Evolutionary conservation across 1,140 invertebrate species (phyloP).

Genomic region (Drosophila quadrilineata): DNA sequence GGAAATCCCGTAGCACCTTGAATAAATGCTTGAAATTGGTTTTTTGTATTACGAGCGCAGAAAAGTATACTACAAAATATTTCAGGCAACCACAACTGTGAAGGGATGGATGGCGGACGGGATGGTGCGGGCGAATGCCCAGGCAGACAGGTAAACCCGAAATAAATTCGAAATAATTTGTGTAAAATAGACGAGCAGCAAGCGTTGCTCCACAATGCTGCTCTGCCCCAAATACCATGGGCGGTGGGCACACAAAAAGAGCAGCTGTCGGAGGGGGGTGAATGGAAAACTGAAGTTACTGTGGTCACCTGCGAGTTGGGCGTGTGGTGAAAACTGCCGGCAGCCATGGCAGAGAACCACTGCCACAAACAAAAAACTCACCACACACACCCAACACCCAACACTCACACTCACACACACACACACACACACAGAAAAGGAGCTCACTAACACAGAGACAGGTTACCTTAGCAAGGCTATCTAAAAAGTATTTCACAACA

Average conservation of each 20-base stretch:
- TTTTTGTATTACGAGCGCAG: constrained; percentile 57
- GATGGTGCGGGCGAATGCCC: background rate
- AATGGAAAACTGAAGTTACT: too few relatives aligned
- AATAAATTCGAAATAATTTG: constrained; percentile 78
- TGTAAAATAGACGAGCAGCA: constrained; percentile 71
- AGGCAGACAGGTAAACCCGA: constrained; percentile 42
- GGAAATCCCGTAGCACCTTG: constrained; percentile 51
- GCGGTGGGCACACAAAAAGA: too few relatives aligned
- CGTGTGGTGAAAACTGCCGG: constrained; percentile 62
- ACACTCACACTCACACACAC: too few relatives aligned
- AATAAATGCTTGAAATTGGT: constrained; percentile 75
- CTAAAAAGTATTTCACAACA: constrained; percentile 54
- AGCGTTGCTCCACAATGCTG: too few relatives aligned
- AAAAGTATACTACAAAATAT: constrained; percentile 69
- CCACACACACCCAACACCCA: too few relatives aligned
- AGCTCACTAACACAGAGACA: too few relatives aligned
- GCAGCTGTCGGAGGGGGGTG: background rate
- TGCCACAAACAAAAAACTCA: constrained; percentile 21
- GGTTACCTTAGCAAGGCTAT: constrained; percentile 34
- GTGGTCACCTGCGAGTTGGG: constrained; percentile 23
- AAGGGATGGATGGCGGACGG: background rate
- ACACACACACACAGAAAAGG: too few relatives aligned
- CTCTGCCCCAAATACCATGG: too few relatives aligned
- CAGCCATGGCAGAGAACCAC: constrained; percentile 42
- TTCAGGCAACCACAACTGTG: constrained; percentile 10